Evolutionary conservation across 1,140 invertebrate species (phyloP), one percentile per base, ranked within the genome.

Genomic region (Drosophila insularis): DNA sequence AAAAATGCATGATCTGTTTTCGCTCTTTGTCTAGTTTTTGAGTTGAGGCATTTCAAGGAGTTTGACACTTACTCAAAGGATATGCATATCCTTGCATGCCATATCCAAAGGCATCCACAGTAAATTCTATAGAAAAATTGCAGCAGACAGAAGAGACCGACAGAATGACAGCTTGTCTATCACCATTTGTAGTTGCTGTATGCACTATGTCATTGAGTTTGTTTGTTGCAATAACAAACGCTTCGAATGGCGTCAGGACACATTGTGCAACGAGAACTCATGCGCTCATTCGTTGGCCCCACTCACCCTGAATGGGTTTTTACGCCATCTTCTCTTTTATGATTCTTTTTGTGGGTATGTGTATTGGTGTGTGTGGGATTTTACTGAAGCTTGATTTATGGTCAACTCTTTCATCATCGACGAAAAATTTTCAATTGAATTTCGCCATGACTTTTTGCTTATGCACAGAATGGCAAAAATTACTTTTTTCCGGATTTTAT

Each of bases 131-230:
- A n/a, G 66, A 60, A 77, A 77, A 77, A 77, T 77, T 55, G 64
- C 46, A 63, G 58, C 60, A 58, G 74, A 67, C 63, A 77, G 53
- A 14, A 74, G 27, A 77, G 53, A 14, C 56, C 59, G 43, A 32
- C 13, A n/a, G 65, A 74, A 35, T 79, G 82, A 82, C 82, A 89
- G 71, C 62, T 40, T 67, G 78, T 72, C 66, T 61, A 78, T 78
- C 74, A 71, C 43, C 58, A 17, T 71, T 46, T 72, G 60, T 46
- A 59, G 53, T 61, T 19, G 63, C 27, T 27, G 39, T 58, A 58
- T 77, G 74, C 74, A 76, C 69, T 76, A 54, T 71, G 73, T 77
- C 66, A 62, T 77, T 61, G 43, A 59, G 56, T 43, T 40, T 67
- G 31, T 80, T 74, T 77, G 71, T 61, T 81, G 39, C 63, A 69